Evolutionary conservation across 1,140 invertebrate genomes (phyloP).

Genomic region (Trachymyrmex cornetzi): DNA sequence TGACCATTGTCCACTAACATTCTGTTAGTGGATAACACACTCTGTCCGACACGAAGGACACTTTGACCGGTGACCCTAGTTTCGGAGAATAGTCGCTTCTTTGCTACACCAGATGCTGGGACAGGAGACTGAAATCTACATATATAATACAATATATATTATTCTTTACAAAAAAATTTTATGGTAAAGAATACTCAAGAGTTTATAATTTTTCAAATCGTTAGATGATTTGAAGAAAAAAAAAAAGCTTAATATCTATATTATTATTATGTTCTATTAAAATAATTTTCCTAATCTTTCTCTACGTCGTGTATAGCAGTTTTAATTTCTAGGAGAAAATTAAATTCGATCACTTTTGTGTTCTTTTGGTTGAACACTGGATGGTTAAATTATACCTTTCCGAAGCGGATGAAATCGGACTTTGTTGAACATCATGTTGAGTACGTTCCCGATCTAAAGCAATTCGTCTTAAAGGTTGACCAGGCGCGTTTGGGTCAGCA

Average conservation of each 20-base stretch:
- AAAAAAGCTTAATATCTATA: constrained; percentile 3
- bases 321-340: not conserved
- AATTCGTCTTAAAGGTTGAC: constrained; percentile 81
- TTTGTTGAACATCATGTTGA: constrained; percentile 82
- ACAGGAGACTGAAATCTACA: constrained; percentile 88
- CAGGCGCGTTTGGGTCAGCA: constrained; percentile 82
- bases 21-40: constrained; percentile 74
- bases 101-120: constrained; percentile 86
- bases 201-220: not conserved
- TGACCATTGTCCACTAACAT: constrained; percentile 69
- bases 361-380: no score
- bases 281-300: no score
- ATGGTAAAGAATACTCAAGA: not conserved
- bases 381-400: constrained; percentile 78
- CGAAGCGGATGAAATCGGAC: constrained; percentile 85
- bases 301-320: not conserved
- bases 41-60: constrained; percentile 80
- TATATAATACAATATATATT: not conserved
- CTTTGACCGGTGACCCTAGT: constrained; percentile 79
- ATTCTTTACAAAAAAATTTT: not conserved
- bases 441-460: constrained; percentile 81
- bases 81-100: constrained; percentile 88
- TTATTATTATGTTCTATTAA: not conserved
- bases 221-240: not conserved
- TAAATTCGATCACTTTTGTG: no score